Evolutionary conservation across 2,113 vertebrate species (phyloP).

Genomic region (Opisthocomus hoazin): DNA sequence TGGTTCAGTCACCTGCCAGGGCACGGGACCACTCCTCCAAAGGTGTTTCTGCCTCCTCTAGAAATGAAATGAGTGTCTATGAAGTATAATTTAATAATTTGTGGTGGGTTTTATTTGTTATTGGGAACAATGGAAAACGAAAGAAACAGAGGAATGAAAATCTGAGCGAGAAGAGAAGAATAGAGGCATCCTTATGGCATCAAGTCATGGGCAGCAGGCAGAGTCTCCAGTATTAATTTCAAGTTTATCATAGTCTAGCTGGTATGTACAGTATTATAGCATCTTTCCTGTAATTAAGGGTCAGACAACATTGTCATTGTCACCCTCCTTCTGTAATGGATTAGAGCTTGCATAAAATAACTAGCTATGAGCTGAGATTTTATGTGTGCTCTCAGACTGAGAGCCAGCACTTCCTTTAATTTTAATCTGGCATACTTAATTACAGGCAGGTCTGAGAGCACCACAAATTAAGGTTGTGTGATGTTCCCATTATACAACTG

Average conservation of each 20-base stretch:
- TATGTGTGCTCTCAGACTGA: neutral
- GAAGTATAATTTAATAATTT: neutral
- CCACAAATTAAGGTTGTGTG: constrained; percentile 5
- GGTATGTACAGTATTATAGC: neutral
- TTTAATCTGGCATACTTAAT: constrained; percentile 17
- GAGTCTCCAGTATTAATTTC: neutral
- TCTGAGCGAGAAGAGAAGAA: neutral
- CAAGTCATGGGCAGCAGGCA: neutral
- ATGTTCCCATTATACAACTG: neutral
- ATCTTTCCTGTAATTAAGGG: constrained; percentile 37
- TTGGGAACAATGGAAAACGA: neutral
- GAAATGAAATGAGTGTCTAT: neutral
- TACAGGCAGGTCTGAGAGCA: neutral
- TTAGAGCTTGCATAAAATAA: constrained; percentile 6
- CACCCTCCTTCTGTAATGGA: neutral
- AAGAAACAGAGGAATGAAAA: neutral
- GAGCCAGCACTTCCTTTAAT: neutral
- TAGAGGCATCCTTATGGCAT: neutral
- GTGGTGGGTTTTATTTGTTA: neutral
- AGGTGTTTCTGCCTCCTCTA: neutral
- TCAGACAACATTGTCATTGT: neutral
- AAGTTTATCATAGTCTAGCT: neutral
- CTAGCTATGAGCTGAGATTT: neutral
- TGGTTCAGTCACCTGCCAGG: neutral
- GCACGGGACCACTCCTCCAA: neutral